These are phyloP conservation scores for Daubentonia madagascariensis DNA, from an alignment of 2,113 vertebrate genomes.

Conservation along the genomic window DNA sequence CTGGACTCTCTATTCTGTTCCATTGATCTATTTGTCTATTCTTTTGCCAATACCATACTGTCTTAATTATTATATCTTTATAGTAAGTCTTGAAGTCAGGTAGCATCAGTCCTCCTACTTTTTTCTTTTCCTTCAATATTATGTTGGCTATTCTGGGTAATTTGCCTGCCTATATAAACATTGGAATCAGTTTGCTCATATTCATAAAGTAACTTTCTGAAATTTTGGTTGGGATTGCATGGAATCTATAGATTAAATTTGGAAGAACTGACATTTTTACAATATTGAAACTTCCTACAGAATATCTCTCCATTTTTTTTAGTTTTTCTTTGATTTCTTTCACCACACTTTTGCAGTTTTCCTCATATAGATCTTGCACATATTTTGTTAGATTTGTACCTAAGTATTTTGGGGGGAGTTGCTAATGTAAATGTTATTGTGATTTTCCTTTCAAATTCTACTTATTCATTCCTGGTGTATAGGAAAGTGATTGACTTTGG, in stretches of 20 bases:
- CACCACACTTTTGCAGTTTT: neutral
- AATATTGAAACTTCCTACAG: neutral
- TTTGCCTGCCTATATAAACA: neutral
- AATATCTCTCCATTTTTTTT: neutral
- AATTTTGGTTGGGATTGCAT: neutral
- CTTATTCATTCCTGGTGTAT: neutral
- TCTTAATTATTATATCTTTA: neutral
- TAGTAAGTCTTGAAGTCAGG: neutral
- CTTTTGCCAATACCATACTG: no score
- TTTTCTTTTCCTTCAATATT: neutral
- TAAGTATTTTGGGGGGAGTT: neutral
- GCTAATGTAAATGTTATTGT: neutral
- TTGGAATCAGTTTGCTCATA: neutral
- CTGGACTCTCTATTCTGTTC: no score
- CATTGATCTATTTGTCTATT: no score
- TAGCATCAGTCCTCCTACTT: neutral
- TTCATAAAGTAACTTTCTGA: neutral
- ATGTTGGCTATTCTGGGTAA: neutral
- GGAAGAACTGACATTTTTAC: neutral
- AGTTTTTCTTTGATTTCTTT: neutral
- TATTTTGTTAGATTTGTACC: neutral
- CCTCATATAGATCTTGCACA: neutral
- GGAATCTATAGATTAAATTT: neutral
- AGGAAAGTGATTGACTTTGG: neutral
- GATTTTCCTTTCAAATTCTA: neutral